Conservation (phyloP, 2,113 vertebrate species). For the Trachemys scripta region DNA sequence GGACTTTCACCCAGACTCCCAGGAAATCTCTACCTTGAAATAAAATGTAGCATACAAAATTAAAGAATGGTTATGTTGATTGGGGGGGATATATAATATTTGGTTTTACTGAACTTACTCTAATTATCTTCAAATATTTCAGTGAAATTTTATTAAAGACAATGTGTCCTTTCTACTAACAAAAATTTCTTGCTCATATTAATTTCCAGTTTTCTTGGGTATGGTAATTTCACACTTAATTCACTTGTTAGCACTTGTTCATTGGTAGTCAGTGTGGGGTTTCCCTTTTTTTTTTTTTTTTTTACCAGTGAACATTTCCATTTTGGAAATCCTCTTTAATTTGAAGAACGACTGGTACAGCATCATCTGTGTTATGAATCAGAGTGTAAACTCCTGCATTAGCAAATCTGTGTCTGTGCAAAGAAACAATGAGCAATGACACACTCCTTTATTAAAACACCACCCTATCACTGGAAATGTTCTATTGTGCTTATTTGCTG, state of each 20-base stretch:
- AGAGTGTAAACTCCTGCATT: conserved; percentile 5
- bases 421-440: conserved; percentile 50
- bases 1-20: conserved; percentile 31
- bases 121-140: not conserved
- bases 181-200: not conserved
- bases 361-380: conserved; percentile 22
- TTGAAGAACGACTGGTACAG: not conserved
- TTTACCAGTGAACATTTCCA: not conserved
- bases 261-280: not conserved
- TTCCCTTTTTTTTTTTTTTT: not conserved
- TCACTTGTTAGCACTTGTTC: conserved; percentile 2
- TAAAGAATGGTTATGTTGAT: not conserved
- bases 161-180: not conserved
- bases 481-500: not conserved
- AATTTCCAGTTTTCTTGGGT: not conserved
- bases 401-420: not conserved
- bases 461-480: not conserved
- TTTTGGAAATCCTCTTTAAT: conserved; percentile 47
- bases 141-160: not conserved
- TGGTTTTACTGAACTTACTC: not conserved
- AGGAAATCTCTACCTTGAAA: not conserved
- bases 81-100: not conserved
- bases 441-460: not conserved
- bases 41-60: not conserved
- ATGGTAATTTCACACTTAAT: not conserved